Percentiles rank a stretch among this genome's conserved stretches.
Evolutionary conservation across 2,888 invertebrate genomes (phyloP).

Genomic region (Diadegma fenestrale): DNA sequence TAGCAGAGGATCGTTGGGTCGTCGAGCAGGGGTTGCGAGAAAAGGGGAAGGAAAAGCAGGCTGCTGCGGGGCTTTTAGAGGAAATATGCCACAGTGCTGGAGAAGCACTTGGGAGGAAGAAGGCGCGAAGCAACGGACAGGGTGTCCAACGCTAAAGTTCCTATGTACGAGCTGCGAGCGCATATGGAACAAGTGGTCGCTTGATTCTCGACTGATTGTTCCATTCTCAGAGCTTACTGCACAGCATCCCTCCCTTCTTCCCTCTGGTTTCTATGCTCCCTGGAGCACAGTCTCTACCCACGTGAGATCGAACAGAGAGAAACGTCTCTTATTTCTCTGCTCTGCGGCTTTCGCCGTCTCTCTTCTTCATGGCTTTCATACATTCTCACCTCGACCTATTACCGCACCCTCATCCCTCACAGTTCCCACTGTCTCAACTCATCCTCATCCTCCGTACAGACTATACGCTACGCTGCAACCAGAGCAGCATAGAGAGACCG

Average conservation of each 20-base stretch:
- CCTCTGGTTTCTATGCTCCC: conserved; percentile 48
- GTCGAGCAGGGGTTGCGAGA: conserved; percentile 38
- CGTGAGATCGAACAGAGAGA: conserved; percentile 30
- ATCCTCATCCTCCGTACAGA: conserved; percentile 38
- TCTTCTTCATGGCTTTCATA: conserved; percentile 29
- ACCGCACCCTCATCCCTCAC: conserved; percentile 39
- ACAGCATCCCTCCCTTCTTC: conserved; percentile 47
- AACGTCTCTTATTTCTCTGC: conserved; percentile 31
- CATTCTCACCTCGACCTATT: conserved; percentile 48
- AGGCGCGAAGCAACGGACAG: conserved; percentile 64
- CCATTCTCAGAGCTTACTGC: conserved; percentile 82
- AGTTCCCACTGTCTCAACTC: conserved; percentile 58
- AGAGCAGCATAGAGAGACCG: conserved; percentile 33
- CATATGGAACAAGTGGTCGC: conserved; percentile 84
- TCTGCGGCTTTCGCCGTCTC: not conserved
- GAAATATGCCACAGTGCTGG: conserved; percentile 56
- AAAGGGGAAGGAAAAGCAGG: conserved; percentile 51
- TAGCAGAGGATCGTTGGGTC: conserved; percentile 75
- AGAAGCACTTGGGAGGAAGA: conserved; percentile 76
- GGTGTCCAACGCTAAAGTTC: conserved; percentile 73
- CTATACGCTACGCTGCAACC: not conserved
- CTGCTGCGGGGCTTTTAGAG: conserved; percentile 45
- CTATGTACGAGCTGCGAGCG: conserved; percentile 67
- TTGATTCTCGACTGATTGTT: conserved; percentile 85
- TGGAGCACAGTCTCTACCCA: conserved; percentile 48